A percentile compares a stretch with the other conserved stretches of the same genome.
phyloP scores from a whole-genome alignment of 2,113 vertebrate species.

The Platysternon megacephalum region DNA sequence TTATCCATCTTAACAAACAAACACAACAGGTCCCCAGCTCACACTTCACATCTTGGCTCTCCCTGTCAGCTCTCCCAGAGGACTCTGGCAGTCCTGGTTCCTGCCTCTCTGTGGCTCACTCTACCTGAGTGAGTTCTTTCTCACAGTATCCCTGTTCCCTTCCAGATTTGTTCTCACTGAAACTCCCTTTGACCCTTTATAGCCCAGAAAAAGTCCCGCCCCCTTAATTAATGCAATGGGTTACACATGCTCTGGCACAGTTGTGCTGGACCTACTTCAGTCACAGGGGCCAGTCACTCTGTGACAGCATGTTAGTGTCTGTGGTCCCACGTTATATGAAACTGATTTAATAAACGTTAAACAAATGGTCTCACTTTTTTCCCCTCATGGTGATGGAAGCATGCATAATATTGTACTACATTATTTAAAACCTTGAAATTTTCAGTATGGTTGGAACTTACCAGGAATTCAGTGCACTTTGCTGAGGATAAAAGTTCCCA shows the following conservation, averaged over 20 bases:
- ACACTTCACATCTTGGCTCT: background rate
- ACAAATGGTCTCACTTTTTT: background rate
- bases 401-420: fast-evolving
- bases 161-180: background rate
- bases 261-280: background rate
- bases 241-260: background rate
- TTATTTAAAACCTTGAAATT: background rate
- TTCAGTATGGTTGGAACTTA: background rate
- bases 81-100: background rate
- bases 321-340: background rate
- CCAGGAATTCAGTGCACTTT: background rate
- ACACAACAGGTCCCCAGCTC: background rate
- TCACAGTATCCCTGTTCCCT: background rate
- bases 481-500: background rate
- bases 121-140: background rate
- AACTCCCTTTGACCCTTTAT: background rate
- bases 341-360: background rate
- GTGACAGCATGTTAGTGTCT: background rate
- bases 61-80: background rate
- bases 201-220: background rate
- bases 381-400: background rate
- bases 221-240: background rate
- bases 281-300: background rate
- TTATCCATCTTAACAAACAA: background rate
- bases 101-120: background rate